phyloP scores from a whole-genome alignment of 2,888 invertebrate genomes.

The Bembecia ichneumoniformis region DNA sequence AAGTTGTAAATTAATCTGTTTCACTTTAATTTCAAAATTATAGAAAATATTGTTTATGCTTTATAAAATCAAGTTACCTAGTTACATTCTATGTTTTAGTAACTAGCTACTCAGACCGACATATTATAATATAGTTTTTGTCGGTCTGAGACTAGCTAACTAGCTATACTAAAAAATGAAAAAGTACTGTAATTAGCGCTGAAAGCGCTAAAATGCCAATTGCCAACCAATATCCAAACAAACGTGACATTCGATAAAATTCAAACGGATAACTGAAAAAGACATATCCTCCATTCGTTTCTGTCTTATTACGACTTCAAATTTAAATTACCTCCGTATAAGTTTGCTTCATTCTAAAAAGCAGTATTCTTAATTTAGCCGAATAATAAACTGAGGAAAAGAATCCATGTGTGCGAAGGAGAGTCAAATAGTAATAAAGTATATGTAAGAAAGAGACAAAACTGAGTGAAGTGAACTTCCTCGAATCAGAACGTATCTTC shows the following conservation, averaged over 20 bases:
- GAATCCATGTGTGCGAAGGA: constrained; percentile 30
- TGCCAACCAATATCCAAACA: constrained; percentile 26
- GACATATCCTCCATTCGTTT: constrained; percentile 37
- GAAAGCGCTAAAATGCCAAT: background rate
- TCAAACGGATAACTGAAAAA: constrained; percentile 11
- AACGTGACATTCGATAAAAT: constrained; percentile 30
- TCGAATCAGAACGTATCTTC: too few relatives aligned
- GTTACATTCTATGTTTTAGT: too few relatives aligned
- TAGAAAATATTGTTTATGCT: too few relatives aligned
- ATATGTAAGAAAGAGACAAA: background rate
- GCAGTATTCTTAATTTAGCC: constrained; percentile 20
- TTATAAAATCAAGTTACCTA: too few relatives aligned
- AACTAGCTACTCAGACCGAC: too few relatives aligned
- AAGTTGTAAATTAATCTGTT: too few relatives aligned
- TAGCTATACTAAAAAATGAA: too few relatives aligned
- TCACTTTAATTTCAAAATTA: too few relatives aligned
- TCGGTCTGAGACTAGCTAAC: too few relatives aligned
- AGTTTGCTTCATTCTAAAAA: background rate
- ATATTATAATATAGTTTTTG: too few relatives aligned
- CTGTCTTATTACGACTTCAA: constrained; percentile 30
- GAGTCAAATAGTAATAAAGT: background rate
- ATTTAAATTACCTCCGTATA: constrained; percentile 24
- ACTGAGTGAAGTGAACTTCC: too few relatives aligned
- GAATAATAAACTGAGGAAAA: constrained; percentile 32
- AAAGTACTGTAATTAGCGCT: too few relatives aligned